Conservation (phyloP, 2,797 vertebrate species). For the Melanotaenia nigrans region DNA sequence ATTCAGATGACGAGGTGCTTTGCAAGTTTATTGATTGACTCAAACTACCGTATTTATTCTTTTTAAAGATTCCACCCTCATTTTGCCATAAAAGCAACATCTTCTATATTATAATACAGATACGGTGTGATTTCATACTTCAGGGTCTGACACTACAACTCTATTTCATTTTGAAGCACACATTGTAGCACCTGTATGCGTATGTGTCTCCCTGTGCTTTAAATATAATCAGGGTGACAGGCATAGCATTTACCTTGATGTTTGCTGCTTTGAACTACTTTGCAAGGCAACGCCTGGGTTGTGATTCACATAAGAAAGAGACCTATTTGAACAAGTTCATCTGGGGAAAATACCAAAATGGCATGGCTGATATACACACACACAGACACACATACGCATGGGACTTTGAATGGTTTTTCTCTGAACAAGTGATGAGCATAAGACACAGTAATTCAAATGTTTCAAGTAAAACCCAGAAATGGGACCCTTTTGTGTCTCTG, state of each 20-base stretch:
- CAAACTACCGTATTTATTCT: neutral
- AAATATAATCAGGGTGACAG: conserved; percentile 79
- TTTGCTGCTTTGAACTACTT: conserved; percentile 81
- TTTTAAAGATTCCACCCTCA: neutral
- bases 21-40: neutral
- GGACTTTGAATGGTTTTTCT: conserved; percentile 71
- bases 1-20: neutral
- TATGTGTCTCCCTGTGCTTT: conserved; percentile 66
- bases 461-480: conserved; percentile 70
- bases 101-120: conserved; percentile 46
- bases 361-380: conserved; percentile 77
- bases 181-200: conserved; percentile 65
- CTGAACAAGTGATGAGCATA: conserved; percentile 68
- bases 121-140: conserved; percentile 55
- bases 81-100: conserved; percentile 11
- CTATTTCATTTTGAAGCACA: conserved; percentile 62
- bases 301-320: conserved; percentile 71
- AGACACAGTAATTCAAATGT: conserved; percentile 72
- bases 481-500: conserved; percentile 65
- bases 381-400: neutral
- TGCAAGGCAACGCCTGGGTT: conserved; percentile 72
- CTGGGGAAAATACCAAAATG: conserved; percentile 74
- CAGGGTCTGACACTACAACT: conserved; percentile 47
- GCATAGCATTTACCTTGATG: conserved; percentile 84
- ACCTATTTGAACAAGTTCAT: conserved; percentile 84